Evolutionary conservation across 2,797 vertebrate genomes (phyloP).

Genomic region (Pitangus sulphuratus): DNA sequence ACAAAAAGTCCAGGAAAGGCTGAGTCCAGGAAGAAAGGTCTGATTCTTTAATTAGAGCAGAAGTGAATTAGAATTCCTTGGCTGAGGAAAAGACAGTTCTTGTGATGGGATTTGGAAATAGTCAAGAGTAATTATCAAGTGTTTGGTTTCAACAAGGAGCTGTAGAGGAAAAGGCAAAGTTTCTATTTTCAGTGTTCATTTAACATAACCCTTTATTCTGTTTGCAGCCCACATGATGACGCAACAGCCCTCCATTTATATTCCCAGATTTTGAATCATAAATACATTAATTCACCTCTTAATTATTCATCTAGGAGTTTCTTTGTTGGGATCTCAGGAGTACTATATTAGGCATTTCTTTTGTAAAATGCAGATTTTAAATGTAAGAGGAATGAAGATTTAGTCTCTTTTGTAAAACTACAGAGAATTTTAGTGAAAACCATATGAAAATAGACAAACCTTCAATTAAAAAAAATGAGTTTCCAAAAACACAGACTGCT

Average conservation of each 20-base stretch:
- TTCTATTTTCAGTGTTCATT: slow-evolving; percentile 75
- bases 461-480: slow-evolving; percentile 51
- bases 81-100: slow-evolving; percentile 63
- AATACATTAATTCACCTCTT: slow-evolving; percentile 67
- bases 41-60: slow-evolving; percentile 53
- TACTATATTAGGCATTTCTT: slow-evolving; percentile 70
- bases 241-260: slow-evolving; percentile 66
- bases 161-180: slow-evolving; percentile 66
- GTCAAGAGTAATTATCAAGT: slow-evolving; percentile 65
- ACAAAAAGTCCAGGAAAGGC: background rate
- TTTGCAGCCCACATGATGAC: slow-evolving; percentile 73
- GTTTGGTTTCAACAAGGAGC: slow-evolving; percentile 62
- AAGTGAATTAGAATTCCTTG: slow-evolving; percentile 47
- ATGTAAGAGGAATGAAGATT: slow-evolving; percentile 57
- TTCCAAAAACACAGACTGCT: slow-evolving; percentile 53
- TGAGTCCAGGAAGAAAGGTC: slow-evolving; percentile 5
- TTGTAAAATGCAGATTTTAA: slow-evolving; percentile 67
- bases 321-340: slow-evolving; percentile 65
- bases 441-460: slow-evolving; percentile 65
- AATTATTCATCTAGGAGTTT: slow-evolving; percentile 71
- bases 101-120: slow-evolving; percentile 71
- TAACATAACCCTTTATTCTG: slow-evolving; percentile 74
- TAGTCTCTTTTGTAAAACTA: slow-evolving; percentile 53
- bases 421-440: slow-evolving; percentile 63
- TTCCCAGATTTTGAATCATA: slow-evolving; percentile 70